phyloP scores from a whole-genome alignment of 2,797 vertebrate species.

The Enteromius argenteus region DNA sequence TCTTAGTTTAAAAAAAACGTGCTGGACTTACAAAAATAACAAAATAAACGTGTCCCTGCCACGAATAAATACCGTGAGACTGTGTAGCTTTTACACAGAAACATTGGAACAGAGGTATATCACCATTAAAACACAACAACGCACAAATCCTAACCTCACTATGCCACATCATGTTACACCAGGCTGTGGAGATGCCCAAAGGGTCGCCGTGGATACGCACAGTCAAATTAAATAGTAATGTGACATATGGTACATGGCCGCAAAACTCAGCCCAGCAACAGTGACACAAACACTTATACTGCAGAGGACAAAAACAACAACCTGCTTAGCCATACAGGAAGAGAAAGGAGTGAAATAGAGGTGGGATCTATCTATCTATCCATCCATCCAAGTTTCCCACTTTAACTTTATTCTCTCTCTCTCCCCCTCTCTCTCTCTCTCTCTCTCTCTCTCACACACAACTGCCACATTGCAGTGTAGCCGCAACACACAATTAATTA shows the following conservation, averaged over 20 bases:
- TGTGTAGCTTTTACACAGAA: conserved; percentile 3
- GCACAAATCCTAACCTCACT: conserved; percentile 12
- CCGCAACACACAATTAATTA: conserved; percentile 69
- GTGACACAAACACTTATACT: conserved; percentile 29
- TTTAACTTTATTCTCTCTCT: conserved; percentile 21
- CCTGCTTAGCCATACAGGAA: neutral
- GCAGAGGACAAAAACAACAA: conserved; percentile 5
- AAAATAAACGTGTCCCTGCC: too few species aligned
- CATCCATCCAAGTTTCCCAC: neutral
- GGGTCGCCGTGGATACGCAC: conserved; percentile 12
- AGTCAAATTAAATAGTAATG: conserved; percentile 51
- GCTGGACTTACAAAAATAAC: too few species aligned
- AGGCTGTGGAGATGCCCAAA: conserved; percentile 20
- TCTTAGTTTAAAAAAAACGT: too few species aligned
- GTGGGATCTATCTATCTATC: neutral
- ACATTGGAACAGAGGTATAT: neutral
- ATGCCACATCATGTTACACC: conserved; percentile 48
- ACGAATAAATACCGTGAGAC: too few species aligned
- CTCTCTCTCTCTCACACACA: neutral
- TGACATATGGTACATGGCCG: conserved; percentile 42
- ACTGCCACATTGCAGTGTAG: conserved; percentile 61
- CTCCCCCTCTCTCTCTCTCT: too few species aligned
- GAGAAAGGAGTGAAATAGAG: neutral
- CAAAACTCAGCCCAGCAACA: conserved; percentile 39
- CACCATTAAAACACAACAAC: neutral